These are phyloP conservation scores for Melanotaenia duboulayi DNA, from an alignment of 2,113 vertebrate species.

Conservation along the genomic window DNA sequence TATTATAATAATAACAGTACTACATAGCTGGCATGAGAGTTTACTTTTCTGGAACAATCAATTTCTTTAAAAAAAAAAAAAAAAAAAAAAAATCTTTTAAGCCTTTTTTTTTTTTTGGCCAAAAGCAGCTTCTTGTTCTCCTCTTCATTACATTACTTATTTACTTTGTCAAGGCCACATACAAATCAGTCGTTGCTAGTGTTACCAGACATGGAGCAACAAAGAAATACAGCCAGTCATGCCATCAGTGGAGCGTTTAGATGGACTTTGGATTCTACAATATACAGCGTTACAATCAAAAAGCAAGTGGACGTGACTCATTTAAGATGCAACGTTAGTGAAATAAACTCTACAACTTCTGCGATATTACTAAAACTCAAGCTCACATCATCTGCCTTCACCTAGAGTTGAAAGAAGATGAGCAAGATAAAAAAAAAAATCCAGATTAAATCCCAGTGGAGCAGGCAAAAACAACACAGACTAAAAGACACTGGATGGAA, in stretches of 20 bases:
- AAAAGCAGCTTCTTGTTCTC: not conserved
- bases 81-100: no score
- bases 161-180: not conserved
- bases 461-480: no score
- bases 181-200: no score
- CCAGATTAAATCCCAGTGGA: no score
- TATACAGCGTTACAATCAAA: not conserved
- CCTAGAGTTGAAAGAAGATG: no score
- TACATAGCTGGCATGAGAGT: no score
- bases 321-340: not conserved
- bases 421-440: no score
- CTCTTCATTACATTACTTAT: not conserved
- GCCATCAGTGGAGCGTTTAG: not conserved
- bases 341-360: not conserved
- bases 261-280: not conserved
- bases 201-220: not conserved
- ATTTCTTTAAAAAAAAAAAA: no score
- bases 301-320: not conserved
- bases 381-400: not conserved
- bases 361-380: not conserved
- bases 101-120: no score
- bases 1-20: no score
- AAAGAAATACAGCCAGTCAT: not conserved
- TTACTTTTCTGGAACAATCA: no score
- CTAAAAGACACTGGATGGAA: no score